Evolutionary conservation across 2,888 invertebrate genomes (phyloP), one percentile per base, ranked within the genome.

Genomic region (Xestia sexstrigata): DNA sequence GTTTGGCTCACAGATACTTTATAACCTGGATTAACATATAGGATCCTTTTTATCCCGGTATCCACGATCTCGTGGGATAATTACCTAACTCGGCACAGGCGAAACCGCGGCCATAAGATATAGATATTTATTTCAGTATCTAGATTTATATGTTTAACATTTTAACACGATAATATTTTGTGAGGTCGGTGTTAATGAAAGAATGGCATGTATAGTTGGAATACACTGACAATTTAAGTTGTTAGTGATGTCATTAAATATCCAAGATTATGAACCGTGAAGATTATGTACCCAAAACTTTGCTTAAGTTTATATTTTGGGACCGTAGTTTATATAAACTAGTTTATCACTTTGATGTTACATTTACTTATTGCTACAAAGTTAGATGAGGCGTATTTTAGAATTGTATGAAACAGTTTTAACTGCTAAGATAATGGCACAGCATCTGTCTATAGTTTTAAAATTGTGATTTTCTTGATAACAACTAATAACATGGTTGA

Each of bases 251-350:
- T 6, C 30, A 60, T 60, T 30, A 60, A n/a, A 30, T 60, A 30
- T 60, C 17, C 30, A 30, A 30, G 26, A 26, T 11, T 42, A 26
- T 26, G 30, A 35, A n/a, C 30, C n/a, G 5, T 49, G 7, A 42
- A 62, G 49, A 39, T 60, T 30, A 39, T 8, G 9, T 9, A 23
- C 60, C 17, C 49, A 20, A 73, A 13, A 26, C 49, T 62, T 73
- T n/a, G 0, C 17, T 8, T 9, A 42, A 75, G 30, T 63, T 63
- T 42, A 62, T 30, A 11, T 20, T 63, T 11, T 26, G n/a, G n/a
- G 30, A 42, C 17, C 63, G 20, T 45, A 76, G 42, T 75, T 63
- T 45, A 26, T 26, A 11, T 35, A 11, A 76, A 45, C 42, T 65
- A 52, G 35, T 76, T 72, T 72, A 60, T 20, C 20, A 52, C 7